These are phyloP conservation scores for Papilio machaon DNA, from an alignment of 1,140 invertebrate species.

Conservation along the genomic window DNA sequence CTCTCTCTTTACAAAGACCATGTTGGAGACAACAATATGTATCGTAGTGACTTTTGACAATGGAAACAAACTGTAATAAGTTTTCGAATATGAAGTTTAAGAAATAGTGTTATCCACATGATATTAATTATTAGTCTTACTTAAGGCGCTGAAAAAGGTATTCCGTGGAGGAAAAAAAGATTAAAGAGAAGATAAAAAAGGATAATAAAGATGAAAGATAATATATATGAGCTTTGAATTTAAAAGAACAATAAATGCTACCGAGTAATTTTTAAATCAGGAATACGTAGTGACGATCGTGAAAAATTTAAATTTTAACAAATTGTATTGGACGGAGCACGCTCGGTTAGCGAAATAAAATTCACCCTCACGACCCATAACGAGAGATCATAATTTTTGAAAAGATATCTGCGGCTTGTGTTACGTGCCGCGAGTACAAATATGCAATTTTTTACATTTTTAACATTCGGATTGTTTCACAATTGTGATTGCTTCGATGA, in stretches of 20 bases:
- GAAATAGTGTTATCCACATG: too few relatives aligned
- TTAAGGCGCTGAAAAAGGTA: too few relatives aligned
- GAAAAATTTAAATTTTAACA: constrained; percentile 69
- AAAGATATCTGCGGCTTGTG: constrained; percentile 56
- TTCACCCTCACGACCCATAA: constrained; percentile 57
- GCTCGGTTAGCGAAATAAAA: constrained; percentile 61
- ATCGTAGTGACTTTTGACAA: too few relatives aligned
- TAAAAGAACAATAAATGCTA: neutral
- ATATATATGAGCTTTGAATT: neutral
- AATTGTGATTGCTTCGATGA: constrained; percentile 30
- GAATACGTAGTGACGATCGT: constrained; percentile 40
- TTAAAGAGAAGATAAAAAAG: too few relatives aligned
- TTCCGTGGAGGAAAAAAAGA: too few relatives aligned
- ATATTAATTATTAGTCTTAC: too few relatives aligned
- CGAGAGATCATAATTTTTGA: constrained; percentile 71
- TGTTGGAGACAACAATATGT: too few relatives aligned
- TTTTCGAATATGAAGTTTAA: too few relatives aligned
- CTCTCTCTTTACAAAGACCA: too few relatives aligned
- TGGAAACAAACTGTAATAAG: too few relatives aligned
- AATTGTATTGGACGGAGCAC: constrained; percentile 61
- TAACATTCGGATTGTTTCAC: constrained; percentile 42
- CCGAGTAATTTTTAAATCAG: constrained; percentile 13
- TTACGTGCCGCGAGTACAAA: constrained; percentile 58
- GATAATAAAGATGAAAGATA: too few relatives aligned
- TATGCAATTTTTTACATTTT: constrained; percentile 43